These are phyloP conservation scores for Cygnus buccinator DNA, from an alignment of 2,113 vertebrate genomes.

Conservation along the genomic window DNA sequence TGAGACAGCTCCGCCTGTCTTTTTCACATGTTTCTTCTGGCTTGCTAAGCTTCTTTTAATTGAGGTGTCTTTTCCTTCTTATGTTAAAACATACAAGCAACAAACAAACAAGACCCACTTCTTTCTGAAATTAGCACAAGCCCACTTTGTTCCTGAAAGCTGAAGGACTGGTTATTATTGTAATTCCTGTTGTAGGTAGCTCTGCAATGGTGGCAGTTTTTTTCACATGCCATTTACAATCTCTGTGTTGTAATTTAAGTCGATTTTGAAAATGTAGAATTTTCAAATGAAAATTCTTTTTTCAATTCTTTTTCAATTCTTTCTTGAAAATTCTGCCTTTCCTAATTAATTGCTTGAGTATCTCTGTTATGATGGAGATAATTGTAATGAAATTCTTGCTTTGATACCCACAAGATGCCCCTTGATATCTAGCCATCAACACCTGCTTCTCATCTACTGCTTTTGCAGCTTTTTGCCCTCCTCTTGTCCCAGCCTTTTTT, in stretches of 20 bases:
- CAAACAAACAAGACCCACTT: not conserved
- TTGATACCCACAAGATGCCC: constrained; percentile 18
- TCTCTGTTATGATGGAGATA: not conserved
- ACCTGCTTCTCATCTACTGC: not conserved
- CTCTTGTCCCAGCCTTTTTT: not conserved
- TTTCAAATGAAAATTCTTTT: not conserved
- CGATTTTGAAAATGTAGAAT: not conserved
- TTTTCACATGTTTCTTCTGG: not conserved
- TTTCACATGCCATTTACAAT: not conserved
- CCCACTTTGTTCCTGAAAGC: not conserved
- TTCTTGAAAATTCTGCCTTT: not conserved
- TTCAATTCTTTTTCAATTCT: no score
- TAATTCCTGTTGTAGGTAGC: not conserved
- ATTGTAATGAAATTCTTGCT: constrained; percentile 4
- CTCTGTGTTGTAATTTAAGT: not conserved
- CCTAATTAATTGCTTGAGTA: constrained; percentile 12
- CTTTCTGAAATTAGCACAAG: not conserved
- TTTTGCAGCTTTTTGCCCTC: constrained; percentile 9
- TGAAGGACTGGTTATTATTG: not conserved
- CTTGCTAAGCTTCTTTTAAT: not conserved
- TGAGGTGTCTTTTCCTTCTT: not conserved
- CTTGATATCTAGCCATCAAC: not conserved
- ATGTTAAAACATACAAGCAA: not conserved
- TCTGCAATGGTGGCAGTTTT: not conserved
- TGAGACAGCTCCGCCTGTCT: not conserved